Evolutionary conservation across 1,140 invertebrate species (phyloP).

Genomic region (Microplitis demolitor): DNA sequence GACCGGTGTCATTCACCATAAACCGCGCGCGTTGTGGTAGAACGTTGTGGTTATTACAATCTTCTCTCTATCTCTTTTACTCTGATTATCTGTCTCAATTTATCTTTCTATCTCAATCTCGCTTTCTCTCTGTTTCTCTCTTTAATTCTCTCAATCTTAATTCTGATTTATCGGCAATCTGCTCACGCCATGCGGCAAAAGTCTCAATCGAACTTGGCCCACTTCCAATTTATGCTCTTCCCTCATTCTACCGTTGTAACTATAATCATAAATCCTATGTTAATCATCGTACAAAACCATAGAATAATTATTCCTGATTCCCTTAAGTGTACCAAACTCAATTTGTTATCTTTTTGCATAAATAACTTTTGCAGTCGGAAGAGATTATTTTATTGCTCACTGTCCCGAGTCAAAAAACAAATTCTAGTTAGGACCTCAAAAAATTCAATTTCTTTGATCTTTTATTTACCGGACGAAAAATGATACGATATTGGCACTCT

Average conservation of each 20-base stretch:
- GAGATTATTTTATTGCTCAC: too few species aligned
- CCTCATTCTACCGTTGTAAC: not conserved
- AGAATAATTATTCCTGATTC: too few species aligned
- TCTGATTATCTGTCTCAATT: not conserved
- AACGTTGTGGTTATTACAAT: not conserved
- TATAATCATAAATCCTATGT: constrained; percentile 1
- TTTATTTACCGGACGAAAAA: too few species aligned
- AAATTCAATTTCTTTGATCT: too few species aligned
- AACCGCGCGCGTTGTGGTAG: constrained; percentile 9
- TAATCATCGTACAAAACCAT: not conserved
- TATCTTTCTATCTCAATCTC: not conserved
- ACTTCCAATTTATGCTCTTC: constrained; percentile 16
- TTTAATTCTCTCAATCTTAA: constrained; percentile 12
- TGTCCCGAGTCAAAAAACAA: too few species aligned
- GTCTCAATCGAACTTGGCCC: constrained; percentile 26
- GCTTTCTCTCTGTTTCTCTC: not conserved
- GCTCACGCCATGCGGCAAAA: constrained; percentile 19
- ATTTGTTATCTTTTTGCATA: too few species aligned
- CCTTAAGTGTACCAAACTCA: too few species aligned
- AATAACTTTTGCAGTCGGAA: too few species aligned
- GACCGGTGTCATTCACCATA: constrained; percentile 11
- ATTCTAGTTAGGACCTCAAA: too few species aligned
- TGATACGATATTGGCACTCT: too few species aligned
- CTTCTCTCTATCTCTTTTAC: not conserved
- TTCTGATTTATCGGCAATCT: constrained; percentile 26